phyloP scores from a whole-genome alignment of 2,797 vertebrate species.

The Crax fasciolata region DNA sequence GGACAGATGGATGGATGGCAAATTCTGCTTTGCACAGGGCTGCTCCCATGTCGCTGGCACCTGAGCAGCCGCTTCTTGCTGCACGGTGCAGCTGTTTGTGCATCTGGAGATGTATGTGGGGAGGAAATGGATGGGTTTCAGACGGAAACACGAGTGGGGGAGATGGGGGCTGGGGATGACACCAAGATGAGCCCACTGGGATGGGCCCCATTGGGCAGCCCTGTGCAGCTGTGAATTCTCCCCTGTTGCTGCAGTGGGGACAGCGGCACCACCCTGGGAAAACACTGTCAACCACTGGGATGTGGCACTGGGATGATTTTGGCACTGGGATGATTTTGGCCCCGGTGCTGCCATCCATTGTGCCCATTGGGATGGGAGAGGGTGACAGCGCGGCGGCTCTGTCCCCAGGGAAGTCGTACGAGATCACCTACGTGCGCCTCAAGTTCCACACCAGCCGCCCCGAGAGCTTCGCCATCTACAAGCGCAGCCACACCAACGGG shows the following conservation, averaged over 20 bases:
- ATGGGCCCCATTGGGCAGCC: background rate
- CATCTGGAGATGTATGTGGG: background rate
- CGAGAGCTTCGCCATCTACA: conserved; percentile 96
- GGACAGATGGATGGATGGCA: background rate
- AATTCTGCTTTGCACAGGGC: background rate
- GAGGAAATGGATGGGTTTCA: background rate
- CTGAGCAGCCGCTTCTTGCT: background rate
- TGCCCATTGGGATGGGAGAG: fast-evolving
- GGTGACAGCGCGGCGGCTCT: fast-evolving
- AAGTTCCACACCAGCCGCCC: conserved; percentile 97
- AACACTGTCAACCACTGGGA: fast-evolving
- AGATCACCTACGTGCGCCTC: conserved; percentile 93
- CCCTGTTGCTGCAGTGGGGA: fast-evolving
- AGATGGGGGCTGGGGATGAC: background rate
- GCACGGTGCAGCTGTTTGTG: background rate
- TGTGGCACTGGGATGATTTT: fast-evolving
- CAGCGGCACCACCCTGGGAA: fast-evolving
- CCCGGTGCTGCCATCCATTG: fast-evolving
- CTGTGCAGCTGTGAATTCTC: background rate
- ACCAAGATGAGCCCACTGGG: too few relatives aligned
- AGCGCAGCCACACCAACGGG: conserved; percentile 79
- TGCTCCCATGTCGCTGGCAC: background rate
- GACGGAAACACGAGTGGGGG: background rate
- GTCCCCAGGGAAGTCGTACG: conserved; percentile 91
- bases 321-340: fast-evolving